Percentiles rank a stretch among this genome's conserved stretches.
Conservation (phyloP, 2,888 invertebrate genomes). For the Labia minor region DNA sequence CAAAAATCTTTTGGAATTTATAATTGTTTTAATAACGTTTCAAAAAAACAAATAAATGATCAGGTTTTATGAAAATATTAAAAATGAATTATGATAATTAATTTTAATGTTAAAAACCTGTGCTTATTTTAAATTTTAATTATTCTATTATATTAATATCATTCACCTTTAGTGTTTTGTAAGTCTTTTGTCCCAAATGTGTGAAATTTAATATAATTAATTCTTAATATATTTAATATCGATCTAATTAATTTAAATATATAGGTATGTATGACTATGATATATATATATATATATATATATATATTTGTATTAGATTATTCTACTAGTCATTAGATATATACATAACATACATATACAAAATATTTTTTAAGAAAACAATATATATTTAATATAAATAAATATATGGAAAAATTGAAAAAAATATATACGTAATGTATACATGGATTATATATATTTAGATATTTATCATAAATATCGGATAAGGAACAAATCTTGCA, state of each 20-base stretch:
- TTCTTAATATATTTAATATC: background rate
- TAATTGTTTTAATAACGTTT: background rate
- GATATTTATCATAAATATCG: too few relatives aligned
- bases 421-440: background rate
- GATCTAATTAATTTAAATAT: background rate
- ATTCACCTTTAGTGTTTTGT: background rate
- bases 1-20: too few relatives aligned
- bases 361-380: conserved; percentile 3
- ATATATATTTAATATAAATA: conserved; percentile 8
- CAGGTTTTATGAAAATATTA: too few relatives aligned
- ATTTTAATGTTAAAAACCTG: background rate
- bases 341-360: background rate
- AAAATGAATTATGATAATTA: background rate
- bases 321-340: background rate
- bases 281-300: conserved; percentile 1
- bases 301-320: background rate
- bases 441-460: too few relatives aligned
- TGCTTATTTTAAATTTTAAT: background rate
- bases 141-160: background rate
- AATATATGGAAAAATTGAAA: conserved; percentile 8
- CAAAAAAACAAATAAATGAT: conserved; percentile 15
- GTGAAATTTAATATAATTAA: conserved; percentile 15
- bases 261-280: too few relatives aligned
- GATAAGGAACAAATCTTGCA: too few relatives aligned
- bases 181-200: background rate